Conservation (phyloP, 2,113 vertebrate species). For the Anoplopoma fimbria region DNA sequence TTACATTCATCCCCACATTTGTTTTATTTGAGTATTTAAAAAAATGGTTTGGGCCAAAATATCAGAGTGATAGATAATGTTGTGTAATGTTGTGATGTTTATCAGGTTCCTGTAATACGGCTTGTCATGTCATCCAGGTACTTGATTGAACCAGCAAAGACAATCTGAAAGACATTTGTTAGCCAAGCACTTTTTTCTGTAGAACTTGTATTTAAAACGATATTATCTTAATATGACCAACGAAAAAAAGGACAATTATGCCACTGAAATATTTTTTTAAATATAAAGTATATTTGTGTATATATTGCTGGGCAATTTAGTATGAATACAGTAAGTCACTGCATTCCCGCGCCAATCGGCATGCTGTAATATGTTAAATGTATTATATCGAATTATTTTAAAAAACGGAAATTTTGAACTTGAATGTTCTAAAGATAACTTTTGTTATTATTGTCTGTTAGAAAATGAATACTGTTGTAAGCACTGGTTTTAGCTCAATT, state of each 20-base stretch:
- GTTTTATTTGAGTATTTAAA: constrained; percentile 1
- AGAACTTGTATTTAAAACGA: constrained; percentile 8
- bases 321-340: not conserved
- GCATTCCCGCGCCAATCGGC: not conserved
- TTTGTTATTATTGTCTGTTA: constrained; percentile 2
- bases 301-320: constrained; percentile 24
- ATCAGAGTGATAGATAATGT: not conserved
- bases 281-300: constrained; percentile 14
- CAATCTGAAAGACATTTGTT: constrained; percentile 9
- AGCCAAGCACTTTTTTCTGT: constrained; percentile 7
- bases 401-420: constrained; percentile 9
- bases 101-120: constrained; percentile 19
- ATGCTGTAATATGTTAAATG: not conserved
- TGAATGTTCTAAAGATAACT: not conserved
- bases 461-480: not conserved
- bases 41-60: not conserved
- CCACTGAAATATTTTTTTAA: constrained; percentile 23
- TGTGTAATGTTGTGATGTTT: not conserved
- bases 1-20: not conserved
- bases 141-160: constrained; percentile 34
- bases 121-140: constrained; percentile 57
- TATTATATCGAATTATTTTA: constrained; percentile 6
- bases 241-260: not conserved
- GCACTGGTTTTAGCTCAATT: constrained; percentile 21
- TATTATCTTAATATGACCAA: constrained; percentile 15